Evolutionary conservation across 1,140 invertebrate genomes (phyloP).

Genomic region (Platorchestia sp.): DNA sequence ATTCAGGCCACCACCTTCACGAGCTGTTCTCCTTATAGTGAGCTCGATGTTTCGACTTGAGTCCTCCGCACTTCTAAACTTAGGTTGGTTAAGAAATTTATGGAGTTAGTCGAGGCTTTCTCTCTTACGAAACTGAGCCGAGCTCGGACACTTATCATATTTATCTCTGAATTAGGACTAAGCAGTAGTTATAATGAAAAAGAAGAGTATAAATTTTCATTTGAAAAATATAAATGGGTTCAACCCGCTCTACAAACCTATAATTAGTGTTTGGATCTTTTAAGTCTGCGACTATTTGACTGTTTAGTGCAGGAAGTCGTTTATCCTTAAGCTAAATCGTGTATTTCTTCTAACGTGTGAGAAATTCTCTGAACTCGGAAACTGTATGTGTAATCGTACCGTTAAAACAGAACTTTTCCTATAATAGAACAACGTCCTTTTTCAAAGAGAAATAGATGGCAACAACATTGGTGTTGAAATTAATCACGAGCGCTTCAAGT

Average conservation of each 20-base stretch:
- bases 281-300: background rate
- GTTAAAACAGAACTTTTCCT: background rate
- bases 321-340: background rate
- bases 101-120: background rate
- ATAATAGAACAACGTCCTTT: background rate
- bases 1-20: constrained; percentile 3
- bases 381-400: background rate
- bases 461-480: background rate
- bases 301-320: background rate
- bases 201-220: background rate
- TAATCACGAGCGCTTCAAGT: background rate
- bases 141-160: constrained; percentile 10
- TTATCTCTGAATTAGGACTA: constrained; percentile 15
- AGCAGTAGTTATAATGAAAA: background rate
- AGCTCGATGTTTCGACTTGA: background rate
- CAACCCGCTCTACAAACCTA: background rate
- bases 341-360: background rate
- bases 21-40: constrained; percentile 6
- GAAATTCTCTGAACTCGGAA: background rate
- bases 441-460: background rate
- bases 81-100: constrained; percentile 20
- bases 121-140: background rate
- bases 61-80: constrained; percentile 5
- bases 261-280: background rate
- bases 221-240: constrained; percentile 4